A percentile compares a stretch with the other conserved stretches of the same genome.
Evolutionary conservation across 2,113 vertebrate species (phyloP).

Genomic region (Toxotes jaculatrix): DNA sequence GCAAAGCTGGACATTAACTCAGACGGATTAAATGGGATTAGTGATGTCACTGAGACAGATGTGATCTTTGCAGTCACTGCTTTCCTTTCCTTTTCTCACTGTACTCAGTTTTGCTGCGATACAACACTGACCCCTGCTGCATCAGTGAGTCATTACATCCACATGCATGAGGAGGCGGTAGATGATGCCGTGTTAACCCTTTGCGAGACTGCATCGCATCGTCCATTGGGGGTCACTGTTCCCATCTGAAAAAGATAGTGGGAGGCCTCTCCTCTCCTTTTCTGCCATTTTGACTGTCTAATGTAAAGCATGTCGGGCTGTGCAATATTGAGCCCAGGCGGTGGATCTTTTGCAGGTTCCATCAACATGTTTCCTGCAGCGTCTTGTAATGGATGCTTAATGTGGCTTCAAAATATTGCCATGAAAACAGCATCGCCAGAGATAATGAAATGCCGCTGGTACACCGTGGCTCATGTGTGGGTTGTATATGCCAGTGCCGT

Average conservation of each 20-base stretch:
- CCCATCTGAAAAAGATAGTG: slow-evolving; percentile 72
- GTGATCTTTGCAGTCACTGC: slow-evolving; percentile 67
- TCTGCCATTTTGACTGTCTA: slow-evolving; percentile 74
- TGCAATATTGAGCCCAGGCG: slow-evolving; percentile 52
- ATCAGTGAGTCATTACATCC: slow-evolving; percentile 51
- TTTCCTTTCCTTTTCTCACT: slow-evolving; percentile 15
- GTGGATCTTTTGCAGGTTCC: slow-evolving; percentile 57
- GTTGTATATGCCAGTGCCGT: slow-evolving; percentile 31
- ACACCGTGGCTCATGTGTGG: slow-evolving; percentile 32
- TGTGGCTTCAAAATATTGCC: slow-evolving; percentile 70
- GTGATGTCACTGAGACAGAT: slow-evolving; percentile 78
- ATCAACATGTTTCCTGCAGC: slow-evolving; percentile 69
- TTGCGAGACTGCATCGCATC: slow-evolving; percentile 52
- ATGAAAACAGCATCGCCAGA: slow-evolving; percentile 69
- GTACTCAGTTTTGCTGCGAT: slow-evolving; percentile 41
- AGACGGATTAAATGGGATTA: slow-evolving; percentile 80
- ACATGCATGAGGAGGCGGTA: neutral
- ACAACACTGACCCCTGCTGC: slow-evolving; percentile 85
- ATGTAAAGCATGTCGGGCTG: slow-evolving; percentile 57
- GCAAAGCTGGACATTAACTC: slow-evolving; percentile 74
- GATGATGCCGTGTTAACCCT: slow-evolving; percentile 58
- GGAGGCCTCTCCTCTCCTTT: slow-evolving; percentile 1
- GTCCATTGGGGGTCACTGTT: slow-evolving; percentile 88
- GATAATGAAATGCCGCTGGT: slow-evolving; percentile 71
- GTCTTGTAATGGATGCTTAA: slow-evolving; percentile 78